Percentiles rank a stretch among this genome's conserved stretches.
Evolutionary conservation across 2,113 vertebrate genomes (phyloP).

Genomic region (Natator depressus): DNA sequence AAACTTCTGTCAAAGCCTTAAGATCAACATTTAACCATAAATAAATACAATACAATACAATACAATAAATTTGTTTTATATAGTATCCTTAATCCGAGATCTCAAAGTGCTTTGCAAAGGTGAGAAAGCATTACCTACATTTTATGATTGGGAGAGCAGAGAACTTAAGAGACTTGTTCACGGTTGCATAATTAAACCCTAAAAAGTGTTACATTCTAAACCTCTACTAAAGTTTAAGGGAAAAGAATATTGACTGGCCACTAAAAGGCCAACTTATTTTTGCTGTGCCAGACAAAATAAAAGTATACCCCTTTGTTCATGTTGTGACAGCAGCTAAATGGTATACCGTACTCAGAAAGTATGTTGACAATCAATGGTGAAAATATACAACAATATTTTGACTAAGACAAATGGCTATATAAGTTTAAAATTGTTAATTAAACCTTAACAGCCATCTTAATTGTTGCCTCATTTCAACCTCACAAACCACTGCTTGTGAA

Average conservation of each 20-base stretch:
- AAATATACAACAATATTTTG: neutral
- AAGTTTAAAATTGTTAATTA: neutral
- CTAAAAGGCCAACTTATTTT: neutral
- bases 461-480: neutral
- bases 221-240: neutral
- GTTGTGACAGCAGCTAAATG: fast-evolving
- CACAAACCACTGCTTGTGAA: neutral
- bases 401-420: neutral
- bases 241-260: neutral
- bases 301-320: fast-evolving
- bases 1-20: neutral
- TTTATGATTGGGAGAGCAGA: neutral
- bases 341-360: neutral
- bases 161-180: neutral
- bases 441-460: neutral
- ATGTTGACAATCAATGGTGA: neutral
- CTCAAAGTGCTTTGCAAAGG: slow-evolving; percentile 72
- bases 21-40: neutral
- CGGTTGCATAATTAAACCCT: neutral
- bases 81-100: neutral
- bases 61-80: neutral
- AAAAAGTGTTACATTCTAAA: neutral
- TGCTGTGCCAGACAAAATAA: fast-evolving
- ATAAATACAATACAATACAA: neutral
- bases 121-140: neutral